Conservation (phyloP, 2,888 invertebrate genomes). For the Volucella inanis region DNA sequence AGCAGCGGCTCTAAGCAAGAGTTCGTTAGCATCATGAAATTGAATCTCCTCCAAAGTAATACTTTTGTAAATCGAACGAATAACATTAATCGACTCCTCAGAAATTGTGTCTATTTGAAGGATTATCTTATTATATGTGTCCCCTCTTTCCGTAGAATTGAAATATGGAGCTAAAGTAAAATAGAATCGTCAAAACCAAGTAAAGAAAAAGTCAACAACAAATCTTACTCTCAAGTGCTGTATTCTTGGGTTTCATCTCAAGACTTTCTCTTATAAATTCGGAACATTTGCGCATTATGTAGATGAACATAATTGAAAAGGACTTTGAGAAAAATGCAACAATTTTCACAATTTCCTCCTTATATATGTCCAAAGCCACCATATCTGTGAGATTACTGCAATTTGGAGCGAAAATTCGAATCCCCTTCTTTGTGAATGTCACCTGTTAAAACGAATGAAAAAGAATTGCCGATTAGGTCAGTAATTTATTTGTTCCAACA, state of each 20-base stretch:
- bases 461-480: constrained; percentile 10
- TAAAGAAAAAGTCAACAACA: constrained; percentile 21
- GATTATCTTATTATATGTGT: constrained; percentile 89
- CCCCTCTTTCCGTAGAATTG: constrained; percentile 86
- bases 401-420: constrained; percentile 86
- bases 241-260: constrained; percentile 85
- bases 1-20: constrained; percentile 87
- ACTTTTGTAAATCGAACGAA: constrained; percentile 86
- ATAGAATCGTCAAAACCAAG: neutral
- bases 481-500: constrained; percentile 38
- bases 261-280: constrained; percentile 87
- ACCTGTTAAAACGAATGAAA: constrained; percentile 83
- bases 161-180: constrained; percentile 84
- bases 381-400: constrained; percentile 84
- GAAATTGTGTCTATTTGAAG: constrained; percentile 88
- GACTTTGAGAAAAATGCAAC: constrained; percentile 90
- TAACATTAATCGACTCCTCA: constrained; percentile 86
- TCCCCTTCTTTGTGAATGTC: constrained; percentile 85
- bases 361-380: constrained; percentile 87
- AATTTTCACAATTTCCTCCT: constrained; percentile 89
- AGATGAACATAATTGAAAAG: constrained; percentile 91
- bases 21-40: constrained; percentile 90
- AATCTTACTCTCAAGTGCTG: constrained; percentile 62
- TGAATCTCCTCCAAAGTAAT: constrained; percentile 88
- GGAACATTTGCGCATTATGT: constrained; percentile 88